Conservation (phyloP, 2,888 invertebrate species). For the Nysson spinosus region DNA sequence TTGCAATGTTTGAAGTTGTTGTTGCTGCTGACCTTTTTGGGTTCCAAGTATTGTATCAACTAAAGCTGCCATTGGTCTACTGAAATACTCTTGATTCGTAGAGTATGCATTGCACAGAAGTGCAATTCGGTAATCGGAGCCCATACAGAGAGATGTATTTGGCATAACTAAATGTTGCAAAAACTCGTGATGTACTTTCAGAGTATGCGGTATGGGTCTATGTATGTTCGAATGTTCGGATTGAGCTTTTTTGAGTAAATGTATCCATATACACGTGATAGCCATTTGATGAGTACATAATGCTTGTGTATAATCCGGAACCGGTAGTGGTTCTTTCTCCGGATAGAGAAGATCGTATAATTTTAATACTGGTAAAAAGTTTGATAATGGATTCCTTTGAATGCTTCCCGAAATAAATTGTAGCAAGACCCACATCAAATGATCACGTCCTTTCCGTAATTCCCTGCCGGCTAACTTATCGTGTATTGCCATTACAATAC, state of each 20-base stretch:
- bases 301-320: conserved; percentile 92
- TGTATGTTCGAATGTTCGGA: conserved; percentile 89
- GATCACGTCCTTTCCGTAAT: conserved; percentile 93
- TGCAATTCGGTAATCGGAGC: conserved; percentile 93
- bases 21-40: conserved; percentile 81
- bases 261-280: conserved; percentile 97
- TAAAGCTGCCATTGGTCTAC: conserved; percentile 93
- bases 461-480: conserved; percentile 90
- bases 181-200: conserved; percentile 92
- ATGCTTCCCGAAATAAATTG: conserved; percentile 99
- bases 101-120: conserved; percentile 96
- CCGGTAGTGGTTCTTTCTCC: conserved; percentile 92
- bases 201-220: conserved; percentile 87
- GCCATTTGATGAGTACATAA: conserved; percentile 95
- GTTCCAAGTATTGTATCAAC: conserved; percentile 90
- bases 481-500: conserved; percentile 93
- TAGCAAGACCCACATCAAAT: conserved; percentile 98
- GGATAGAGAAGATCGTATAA: conserved; percentile 95
- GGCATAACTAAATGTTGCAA: conserved; percentile 90
- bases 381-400: conserved; percentile 87
- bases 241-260: conserved; percentile 95
- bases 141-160: conserved; percentile 85
- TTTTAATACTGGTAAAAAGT: conserved; percentile 86
- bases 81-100: conserved; percentile 94
- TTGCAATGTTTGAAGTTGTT: conserved; percentile 75